These are phyloP conservation scores for Sebastes minor DNA, from an alignment of 2,797 vertebrate genomes.

Conservation along the genomic window DNA sequence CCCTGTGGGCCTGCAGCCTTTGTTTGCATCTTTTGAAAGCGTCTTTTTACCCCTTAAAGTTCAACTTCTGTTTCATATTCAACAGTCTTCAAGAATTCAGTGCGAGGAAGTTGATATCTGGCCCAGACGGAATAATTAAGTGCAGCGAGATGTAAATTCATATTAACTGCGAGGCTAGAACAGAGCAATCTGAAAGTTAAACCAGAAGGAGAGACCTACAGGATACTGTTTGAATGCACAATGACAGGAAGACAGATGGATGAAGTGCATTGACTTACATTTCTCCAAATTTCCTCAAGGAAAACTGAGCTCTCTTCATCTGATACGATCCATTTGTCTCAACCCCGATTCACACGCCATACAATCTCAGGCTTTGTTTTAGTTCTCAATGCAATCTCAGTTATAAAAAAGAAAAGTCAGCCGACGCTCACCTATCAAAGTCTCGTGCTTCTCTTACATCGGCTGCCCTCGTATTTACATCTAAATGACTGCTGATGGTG, in stretches of 20 bases:
- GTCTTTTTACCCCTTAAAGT: background rate
- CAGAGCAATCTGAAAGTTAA: background rate
- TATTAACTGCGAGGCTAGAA: background rate
- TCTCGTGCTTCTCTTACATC: background rate
- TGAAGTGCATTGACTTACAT: background rate
- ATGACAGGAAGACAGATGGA: background rate
- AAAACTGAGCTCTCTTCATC: constrained; percentile 15
- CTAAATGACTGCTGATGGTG: constrained; percentile 48
- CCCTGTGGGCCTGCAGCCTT: constrained; percentile 11
- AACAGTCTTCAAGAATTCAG: background rate
- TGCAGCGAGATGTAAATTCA: constrained; percentile 24
- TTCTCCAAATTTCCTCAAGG: constrained; percentile 7
- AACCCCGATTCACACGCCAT: background rate
- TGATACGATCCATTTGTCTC: constrained; percentile 19
- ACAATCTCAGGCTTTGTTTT: background rate
- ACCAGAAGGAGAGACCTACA: background rate
- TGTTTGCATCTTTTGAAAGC: constrained; percentile 33
- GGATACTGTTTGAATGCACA: background rate
- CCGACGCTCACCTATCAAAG: constrained; percentile 17
- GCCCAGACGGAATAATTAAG: constrained; percentile 15
- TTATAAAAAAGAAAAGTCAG: constrained; percentile 4
- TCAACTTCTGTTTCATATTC: background rate
- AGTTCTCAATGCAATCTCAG: background rate
- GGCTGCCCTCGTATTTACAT: constrained; percentile 54
- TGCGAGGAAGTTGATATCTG: background rate